Percentiles rank a stretch among this genome's conserved stretches.
Evolutionary conservation across 2,888 invertebrate genomes (phyloP).

Genomic region (Suillia variegata): DNA sequence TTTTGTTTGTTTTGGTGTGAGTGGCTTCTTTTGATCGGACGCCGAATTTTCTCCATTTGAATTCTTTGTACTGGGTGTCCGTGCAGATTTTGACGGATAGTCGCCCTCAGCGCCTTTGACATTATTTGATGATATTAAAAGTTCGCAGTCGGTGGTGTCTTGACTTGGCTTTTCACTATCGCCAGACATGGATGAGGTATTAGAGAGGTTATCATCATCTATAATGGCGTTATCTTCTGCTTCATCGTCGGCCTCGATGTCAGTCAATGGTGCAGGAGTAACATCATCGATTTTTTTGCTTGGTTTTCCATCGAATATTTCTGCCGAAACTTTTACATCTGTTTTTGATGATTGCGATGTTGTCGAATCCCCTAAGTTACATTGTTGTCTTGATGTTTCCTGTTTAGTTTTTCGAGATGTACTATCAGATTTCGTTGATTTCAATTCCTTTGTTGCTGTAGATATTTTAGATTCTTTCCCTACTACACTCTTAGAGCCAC

Average conservation of each 20-base stretch:
- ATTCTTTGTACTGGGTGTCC: not conserved
- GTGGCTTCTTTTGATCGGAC: conserved; percentile 20
- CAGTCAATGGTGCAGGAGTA: no score
- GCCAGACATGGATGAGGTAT: not conserved
- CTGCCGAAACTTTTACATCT: no score
- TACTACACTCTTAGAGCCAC: no score
- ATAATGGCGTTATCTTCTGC: not conserved
- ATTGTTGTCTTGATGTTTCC: no score
- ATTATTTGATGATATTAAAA: no score
- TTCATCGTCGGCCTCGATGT: conserved; percentile 4
- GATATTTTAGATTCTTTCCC: no score
- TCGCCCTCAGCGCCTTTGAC: conserved; percentile 13
- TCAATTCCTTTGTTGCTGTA: no score
- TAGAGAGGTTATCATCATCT: not conserved
- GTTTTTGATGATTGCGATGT: no score
- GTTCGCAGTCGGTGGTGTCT: no score
- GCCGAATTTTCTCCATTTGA: not conserved
- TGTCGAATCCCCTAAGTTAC: no score
- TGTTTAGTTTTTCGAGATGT: no score
- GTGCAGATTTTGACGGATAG: not conserved
- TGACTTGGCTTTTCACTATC: not conserved
- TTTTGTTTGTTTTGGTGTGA: conserved; percentile 52
- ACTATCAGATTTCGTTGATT: no score
- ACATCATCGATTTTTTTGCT: not conserved
- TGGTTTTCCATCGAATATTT: not conserved